Evolutionary conservation across 2,888 invertebrate species (phyloP).

Genomic region (Amblyjoppa fuscipennis): DNA sequence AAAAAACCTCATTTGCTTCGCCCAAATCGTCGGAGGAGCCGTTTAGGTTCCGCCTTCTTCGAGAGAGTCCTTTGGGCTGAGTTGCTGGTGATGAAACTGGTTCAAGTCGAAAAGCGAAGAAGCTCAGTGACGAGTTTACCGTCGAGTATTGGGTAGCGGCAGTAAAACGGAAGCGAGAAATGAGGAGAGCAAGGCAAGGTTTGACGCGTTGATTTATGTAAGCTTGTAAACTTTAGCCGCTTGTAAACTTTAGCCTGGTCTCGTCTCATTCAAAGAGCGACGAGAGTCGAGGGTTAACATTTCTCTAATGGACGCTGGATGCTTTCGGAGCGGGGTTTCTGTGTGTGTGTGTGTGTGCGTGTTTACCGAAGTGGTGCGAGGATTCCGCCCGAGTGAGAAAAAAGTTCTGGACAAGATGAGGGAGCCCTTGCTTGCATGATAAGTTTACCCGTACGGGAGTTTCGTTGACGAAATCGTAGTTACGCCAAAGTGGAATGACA

Average conservation of each 20-base stretch:
- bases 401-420: slow-evolving; percentile 10
- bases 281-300: slow-evolving; percentile 15
- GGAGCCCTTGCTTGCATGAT: not conserved
- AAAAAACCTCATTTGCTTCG: slow-evolving; percentile 20
- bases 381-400: slow-evolving; percentile 6
- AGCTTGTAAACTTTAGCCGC: slow-evolving; percentile 80
- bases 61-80: slow-evolving; percentile 22
- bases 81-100: slow-evolving; percentile 21
- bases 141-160: slow-evolving; percentile 41
- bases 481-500: not conserved
- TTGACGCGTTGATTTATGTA: slow-evolving; percentile 80
- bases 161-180: slow-evolving; percentile 36
- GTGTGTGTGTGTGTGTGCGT: slow-evolving; percentile 8
- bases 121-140: slow-evolving; percentile 38
- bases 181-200: slow-evolving; percentile 51
- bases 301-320: slow-evolving; percentile 20
- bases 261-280: slow-evolving; percentile 68
- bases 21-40: slow-evolving; percentile 3
- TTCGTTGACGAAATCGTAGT: slow-evolving; percentile 52
- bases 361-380: slow-evolving; percentile 3
- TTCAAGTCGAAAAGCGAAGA: slow-evolving; percentile 38
- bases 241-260: slow-evolving; percentile 61
- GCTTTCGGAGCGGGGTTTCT: slow-evolving; percentile 20
- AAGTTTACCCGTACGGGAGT: not conserved
- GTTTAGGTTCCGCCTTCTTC: slow-evolving; percentile 11